A percentile compares a stretch with the other conserved stretches of the same genome.
Conservation (phyloP, 1,140 invertebrate genomes). For the Drosophila aff. region DNA sequence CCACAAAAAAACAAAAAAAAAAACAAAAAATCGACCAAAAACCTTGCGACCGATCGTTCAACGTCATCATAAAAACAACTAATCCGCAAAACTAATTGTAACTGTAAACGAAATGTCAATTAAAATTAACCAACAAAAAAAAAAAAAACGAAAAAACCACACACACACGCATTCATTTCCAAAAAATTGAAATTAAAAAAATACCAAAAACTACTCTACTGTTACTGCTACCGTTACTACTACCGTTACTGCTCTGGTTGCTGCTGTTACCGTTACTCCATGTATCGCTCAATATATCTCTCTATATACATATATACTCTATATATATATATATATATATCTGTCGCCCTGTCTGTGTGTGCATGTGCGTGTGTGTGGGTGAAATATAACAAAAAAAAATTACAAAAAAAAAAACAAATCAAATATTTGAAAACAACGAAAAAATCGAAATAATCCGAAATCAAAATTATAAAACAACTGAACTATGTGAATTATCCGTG, state of each 20-base stretch:
- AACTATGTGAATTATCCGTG: background rate
- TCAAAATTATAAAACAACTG: conserved; percentile 1
- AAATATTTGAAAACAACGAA: background rate
- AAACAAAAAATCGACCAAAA: conserved; percentile 50
- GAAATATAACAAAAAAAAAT: conserved; percentile 13
- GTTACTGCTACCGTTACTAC: conserved; percentile 60
- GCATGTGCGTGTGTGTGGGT: conserved; percentile 55
- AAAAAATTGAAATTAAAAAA: conserved; percentile 33
- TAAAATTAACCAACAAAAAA: conserved; percentile 50
- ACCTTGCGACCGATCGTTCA: conserved; percentile 75
- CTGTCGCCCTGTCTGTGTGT: conserved; percentile 43
- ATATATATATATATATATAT: conserved; percentile 35
- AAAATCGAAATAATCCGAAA: background rate
- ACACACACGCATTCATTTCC: conserved; percentile 51
- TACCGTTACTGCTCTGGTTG: conserved; percentile 63
- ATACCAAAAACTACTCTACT: conserved; percentile 31
- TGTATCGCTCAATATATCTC: conserved; percentile 50
- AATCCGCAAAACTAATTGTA: conserved; percentile 62
- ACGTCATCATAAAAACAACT: conserved; percentile 56
- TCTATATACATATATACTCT: conserved; percentile 12
- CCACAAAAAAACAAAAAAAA: conserved; percentile 48
- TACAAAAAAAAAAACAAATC: conserved; percentile 5
- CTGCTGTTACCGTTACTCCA: conserved; percentile 65
- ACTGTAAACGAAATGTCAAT: conserved; percentile 65
- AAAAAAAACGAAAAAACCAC: conserved; percentile 7